Evolutionary conservation across 2,113 vertebrate species (phyloP).

Genomic region (Oryzias javanicus): DNA sequence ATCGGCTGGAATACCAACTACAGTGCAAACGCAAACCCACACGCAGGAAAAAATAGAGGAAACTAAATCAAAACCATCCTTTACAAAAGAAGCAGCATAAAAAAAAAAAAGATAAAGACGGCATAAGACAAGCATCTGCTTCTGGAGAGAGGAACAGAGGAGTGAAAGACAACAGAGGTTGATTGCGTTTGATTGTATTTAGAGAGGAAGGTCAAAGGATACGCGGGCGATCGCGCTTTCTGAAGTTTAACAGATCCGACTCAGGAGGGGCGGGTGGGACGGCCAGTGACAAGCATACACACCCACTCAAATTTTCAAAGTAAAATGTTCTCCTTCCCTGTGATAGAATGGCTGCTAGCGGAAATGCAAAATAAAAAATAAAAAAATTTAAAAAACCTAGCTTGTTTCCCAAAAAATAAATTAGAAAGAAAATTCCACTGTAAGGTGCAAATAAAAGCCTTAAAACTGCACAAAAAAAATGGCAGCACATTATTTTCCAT

Average conservation of each 20-base stretch:
- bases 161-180: slow-evolving; percentile 16
- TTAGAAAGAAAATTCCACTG: too few species aligned
- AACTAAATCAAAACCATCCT: slow-evolving; percentile 49
- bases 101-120: slow-evolving; percentile 15
- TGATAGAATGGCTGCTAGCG: too few species aligned
- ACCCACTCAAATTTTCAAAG: too few species aligned
- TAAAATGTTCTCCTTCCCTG: too few species aligned
- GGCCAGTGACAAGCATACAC: too few species aligned
- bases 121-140: slow-evolving; percentile 35
- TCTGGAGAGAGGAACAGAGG: slow-evolving; percentile 9
- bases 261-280: too few species aligned
- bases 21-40: slow-evolving; percentile 17
- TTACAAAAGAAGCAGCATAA: slow-evolving; percentile 13
- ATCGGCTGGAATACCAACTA: slow-evolving; percentile 52
- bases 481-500: too few species aligned
- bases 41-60: slow-evolving; percentile 24
- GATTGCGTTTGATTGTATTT: slow-evolving; percentile 34
- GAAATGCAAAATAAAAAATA: too few species aligned
- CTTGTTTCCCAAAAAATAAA: too few species aligned
- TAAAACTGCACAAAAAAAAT: too few species aligned
- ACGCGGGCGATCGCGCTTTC: slow-evolving; percentile 13
- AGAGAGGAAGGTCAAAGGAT: slow-evolving; percentile 47
- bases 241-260: slow-evolving; percentile 31
- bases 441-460: too few species aligned
- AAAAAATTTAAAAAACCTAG: too few species aligned